Conservation (phyloP, 2,888 invertebrate genomes). For the Epistrophe eligans region DNA sequence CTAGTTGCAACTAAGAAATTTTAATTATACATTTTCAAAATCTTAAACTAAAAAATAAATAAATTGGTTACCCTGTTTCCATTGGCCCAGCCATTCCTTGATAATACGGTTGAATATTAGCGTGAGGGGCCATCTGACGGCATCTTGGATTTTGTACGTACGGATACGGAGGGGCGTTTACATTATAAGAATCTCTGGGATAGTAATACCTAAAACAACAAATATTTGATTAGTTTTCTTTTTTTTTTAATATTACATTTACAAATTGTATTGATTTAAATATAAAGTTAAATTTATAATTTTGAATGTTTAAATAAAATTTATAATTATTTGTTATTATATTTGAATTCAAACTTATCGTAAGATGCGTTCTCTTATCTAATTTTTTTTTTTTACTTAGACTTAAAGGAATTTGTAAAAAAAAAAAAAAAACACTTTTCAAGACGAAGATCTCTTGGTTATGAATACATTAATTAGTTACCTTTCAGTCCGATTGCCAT, state of each 20-base stretch:
- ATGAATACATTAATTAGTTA: no score
- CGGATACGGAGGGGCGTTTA: slow-evolving; percentile 58
- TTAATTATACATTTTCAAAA: no score
- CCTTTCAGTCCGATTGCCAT: slow-evolving; percentile 66
- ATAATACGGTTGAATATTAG: slow-evolving; percentile 68
- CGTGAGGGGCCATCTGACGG: slow-evolving; percentile 65
- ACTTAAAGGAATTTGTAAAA: no score
- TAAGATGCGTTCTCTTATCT: no score
- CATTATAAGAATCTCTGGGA: slow-evolving; percentile 66
- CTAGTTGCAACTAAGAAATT: no score
- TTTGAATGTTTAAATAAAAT: no score
- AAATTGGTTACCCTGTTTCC: slow-evolving; percentile 52
- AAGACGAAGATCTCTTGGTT: no score
- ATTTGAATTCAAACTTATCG: not conserved
- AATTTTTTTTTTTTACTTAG: no score
- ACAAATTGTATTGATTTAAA: not conserved
- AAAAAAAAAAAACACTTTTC: no score
- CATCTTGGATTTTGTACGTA: slow-evolving; percentile 57
- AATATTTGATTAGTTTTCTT: not conserved
- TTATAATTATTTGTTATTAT: no score
- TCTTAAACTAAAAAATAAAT: not conserved
- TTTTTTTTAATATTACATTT: not conserved
- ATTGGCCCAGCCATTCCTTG: slow-evolving; percentile 68
- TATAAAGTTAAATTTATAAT: no score
- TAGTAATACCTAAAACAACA: slow-evolving; percentile 53